These are phyloP conservation scores for Apolygus lucorum DNA, from an alignment of 1,140 invertebrate genomes.

Conservation along the genomic window DNA sequence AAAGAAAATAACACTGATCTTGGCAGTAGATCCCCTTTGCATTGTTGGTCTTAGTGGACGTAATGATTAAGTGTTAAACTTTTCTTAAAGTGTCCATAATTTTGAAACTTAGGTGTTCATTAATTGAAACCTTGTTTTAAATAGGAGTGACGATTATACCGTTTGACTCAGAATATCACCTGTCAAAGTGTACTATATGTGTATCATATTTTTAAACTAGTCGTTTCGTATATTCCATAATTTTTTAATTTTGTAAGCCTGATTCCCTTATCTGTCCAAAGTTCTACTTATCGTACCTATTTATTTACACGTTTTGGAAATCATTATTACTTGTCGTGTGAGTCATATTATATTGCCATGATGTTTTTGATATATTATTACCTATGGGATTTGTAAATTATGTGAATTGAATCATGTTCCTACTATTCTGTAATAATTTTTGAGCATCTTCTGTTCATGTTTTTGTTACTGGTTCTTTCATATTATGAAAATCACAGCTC, in stretches of 20 bases:
- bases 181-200: background rate
- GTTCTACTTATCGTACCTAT: no score
- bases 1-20: slow-evolving; percentile 3
- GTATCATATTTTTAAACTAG: background rate
- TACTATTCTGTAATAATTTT: background rate
- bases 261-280: no score
- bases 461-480: background rate
- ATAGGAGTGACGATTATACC: no score
- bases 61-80: no score
- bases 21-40: background rate
- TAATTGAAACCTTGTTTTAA: no score
- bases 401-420: background rate
- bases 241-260: background rate
- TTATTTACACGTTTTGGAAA: no score
- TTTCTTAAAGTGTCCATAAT: no score
- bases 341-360: background rate
- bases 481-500: background rate
- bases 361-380: background rate
- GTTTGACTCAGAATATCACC: background rate
- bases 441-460: background rate
- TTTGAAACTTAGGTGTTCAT: no score
- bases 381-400: background rate
- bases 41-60: background rate
- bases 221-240: background rate
- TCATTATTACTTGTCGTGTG: background rate